A percentile compares a stretch with the other conserved stretches of the same genome.
Evolutionary conservation across 2,797 vertebrate genomes (phyloP).

Genomic region (Megaceryle alcyon): DNA sequence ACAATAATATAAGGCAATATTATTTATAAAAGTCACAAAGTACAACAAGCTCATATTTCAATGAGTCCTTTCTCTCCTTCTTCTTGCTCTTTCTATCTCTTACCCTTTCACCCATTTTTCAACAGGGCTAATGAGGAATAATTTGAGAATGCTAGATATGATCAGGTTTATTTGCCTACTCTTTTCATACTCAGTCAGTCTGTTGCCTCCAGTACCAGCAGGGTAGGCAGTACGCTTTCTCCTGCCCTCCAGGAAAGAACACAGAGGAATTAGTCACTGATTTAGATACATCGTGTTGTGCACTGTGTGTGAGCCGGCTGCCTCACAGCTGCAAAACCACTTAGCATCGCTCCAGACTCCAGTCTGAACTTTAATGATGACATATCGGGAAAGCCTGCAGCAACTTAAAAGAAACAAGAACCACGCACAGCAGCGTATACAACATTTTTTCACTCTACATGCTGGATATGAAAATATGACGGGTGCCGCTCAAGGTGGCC

Average conservation of each 20-base stretch:
- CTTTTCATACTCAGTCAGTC: background rate
- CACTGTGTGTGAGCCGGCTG: background rate
- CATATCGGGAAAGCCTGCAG: background rate
- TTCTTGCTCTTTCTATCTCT: background rate
- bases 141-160: background rate
- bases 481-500: fast-evolving
- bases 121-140: background rate
- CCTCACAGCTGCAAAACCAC: background rate
- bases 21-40: background rate
- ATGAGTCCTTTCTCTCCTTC: background rate
- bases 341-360: background rate
- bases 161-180: background rate
- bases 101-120: background rate
- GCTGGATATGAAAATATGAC: background rate
- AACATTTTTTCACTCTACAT: fast-evolving
- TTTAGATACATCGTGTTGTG: background rate
- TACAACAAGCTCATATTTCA: background rate
- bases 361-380: background rate
- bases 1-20: background rate
- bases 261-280: background rate
- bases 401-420: background rate
- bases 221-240: background rate
- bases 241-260: background rate
- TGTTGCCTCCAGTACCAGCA: background rate
- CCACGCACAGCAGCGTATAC: background rate